Evolutionary conservation across 2,113 vertebrate species (phyloP).

Genomic region (Mixornis gularis): DNA sequence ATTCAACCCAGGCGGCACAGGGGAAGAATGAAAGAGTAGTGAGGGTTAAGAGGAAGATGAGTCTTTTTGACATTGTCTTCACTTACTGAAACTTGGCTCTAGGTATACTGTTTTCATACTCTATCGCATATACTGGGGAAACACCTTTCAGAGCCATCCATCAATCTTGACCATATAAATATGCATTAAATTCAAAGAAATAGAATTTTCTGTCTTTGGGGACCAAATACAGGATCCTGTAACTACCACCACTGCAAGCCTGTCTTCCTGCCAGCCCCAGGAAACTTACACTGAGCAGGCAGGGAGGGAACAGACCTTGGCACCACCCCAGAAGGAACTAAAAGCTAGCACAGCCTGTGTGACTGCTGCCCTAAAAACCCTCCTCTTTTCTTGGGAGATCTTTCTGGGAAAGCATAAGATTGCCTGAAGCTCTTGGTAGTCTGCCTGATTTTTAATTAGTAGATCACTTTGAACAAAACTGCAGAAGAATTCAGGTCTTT

Average conservation of each 20-base stretch:
- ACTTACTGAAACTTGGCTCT: neutral
- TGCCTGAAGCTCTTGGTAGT: neutral
- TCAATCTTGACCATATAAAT: neutral
- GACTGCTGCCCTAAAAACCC: neutral
- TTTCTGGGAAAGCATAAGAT: conserved; percentile 17
- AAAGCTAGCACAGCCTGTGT: neutral
- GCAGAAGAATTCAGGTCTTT: neutral
- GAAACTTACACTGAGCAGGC: rapidly evolving
- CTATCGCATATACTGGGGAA: neutral
- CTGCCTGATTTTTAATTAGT: conserved; percentile 14
- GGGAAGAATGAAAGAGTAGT: neutral
- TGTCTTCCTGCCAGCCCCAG: neutral
- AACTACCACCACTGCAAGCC: neutral
- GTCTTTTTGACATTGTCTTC: neutral
- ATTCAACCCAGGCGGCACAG: neutral
- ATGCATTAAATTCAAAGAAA: neutral
- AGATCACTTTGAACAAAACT: neutral
- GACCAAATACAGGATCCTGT: neutral
- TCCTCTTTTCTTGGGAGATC: neutral
- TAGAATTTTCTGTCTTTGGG: neutral
- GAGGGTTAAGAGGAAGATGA: neutral
- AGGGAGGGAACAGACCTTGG: neutral
- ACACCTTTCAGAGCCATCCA: neutral
- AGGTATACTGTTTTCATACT: neutral
- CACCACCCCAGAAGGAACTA: neutral